Evolutionary conservation across 2,797 vertebrate genomes (phyloP).

Genomic region (Cryptoprocta ferox): DNA sequence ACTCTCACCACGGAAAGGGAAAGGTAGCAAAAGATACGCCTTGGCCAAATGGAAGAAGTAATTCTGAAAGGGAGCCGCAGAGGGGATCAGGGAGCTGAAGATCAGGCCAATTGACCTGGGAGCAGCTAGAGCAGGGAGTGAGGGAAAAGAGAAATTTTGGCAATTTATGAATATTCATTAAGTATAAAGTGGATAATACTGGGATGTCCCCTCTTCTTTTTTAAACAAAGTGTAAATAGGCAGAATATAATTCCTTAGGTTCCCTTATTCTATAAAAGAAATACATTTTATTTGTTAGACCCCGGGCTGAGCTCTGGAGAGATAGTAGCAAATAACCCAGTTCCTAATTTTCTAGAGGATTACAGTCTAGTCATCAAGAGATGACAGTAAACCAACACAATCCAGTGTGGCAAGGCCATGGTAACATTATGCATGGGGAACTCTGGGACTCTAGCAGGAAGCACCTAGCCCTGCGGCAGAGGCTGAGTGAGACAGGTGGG

Average conservation of each 20-base stretch:
- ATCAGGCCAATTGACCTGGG: no score
- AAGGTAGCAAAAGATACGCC: background rate
- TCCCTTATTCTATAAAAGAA: background rate
- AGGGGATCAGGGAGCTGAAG: background rate
- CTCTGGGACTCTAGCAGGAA: background rate
- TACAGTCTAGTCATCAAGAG: background rate
- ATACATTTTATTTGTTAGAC: background rate
- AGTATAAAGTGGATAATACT: background rate
- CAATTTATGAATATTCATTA: background rate
- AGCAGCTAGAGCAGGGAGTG: background rate
- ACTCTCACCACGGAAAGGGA: background rate
- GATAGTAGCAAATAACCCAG: background rate
- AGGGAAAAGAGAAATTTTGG: background rate
- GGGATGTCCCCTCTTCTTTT: background rate
- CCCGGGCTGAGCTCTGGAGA: background rate
- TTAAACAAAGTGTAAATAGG: background rate
- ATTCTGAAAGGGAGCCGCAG: background rate
- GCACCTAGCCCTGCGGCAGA: background rate
- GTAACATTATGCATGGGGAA: background rate
- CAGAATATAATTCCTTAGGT: background rate
- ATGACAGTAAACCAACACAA: background rate
- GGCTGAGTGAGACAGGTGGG: background rate
- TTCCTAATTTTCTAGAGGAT: background rate
- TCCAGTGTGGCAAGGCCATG: background rate
- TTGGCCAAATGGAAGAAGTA: background rate